Evolutionary conservation across 2,888 invertebrate species (phyloP).

Genomic region (Yponomeuta plumbellus): DNA sequence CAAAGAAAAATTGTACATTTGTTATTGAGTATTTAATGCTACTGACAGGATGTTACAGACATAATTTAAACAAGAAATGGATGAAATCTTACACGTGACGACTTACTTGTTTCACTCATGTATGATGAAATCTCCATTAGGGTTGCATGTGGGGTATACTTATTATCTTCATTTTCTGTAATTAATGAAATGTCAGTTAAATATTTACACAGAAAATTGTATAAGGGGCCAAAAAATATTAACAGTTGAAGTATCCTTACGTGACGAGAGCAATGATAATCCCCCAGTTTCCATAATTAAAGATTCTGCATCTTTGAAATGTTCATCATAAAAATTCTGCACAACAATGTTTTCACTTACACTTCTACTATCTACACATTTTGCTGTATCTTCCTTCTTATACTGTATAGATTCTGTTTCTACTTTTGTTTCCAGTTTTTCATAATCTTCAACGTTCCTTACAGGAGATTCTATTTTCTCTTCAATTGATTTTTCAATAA

Average conservation of each 20-base stretch:
- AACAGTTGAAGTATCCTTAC: conserved; percentile 40
- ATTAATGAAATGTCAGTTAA: conserved; percentile 23
- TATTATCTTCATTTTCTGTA: conserved; percentile 61
- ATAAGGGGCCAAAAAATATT: conserved; percentile 10
- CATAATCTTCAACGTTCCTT: conserved; percentile 35
- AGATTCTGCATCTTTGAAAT: conserved; percentile 87
- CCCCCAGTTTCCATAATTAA: conserved; percentile 82
- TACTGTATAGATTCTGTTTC: conserved; percentile 35
- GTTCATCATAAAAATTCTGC: conserved; percentile 75
- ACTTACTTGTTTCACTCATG: conserved; percentile 70
- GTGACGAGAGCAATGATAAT: conserved; percentile 56
- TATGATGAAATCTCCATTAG: conserved; percentile 68
- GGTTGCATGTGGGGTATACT: conserved; percentile 60
- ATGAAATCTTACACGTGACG: no score
- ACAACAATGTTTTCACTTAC: conserved; percentile 45
- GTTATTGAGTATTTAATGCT: background rate
- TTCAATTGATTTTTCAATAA: conserved; percentile 28
- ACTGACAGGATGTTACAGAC: no score
- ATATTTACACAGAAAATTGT: background rate
- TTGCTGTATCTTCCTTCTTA: conserved; percentile 26
- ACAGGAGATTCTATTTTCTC: conserved; percentile 26
- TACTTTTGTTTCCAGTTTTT: conserved; percentile 40
- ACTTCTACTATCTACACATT: conserved; percentile 24
- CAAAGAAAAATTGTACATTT: conserved; percentile 26
- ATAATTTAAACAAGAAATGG: no score